A percentile compares a stretch with the other conserved stretches of the same genome.
Conservation (phyloP, 2,888 invertebrate species). For the Cryptocephalus primarius region DNA sequence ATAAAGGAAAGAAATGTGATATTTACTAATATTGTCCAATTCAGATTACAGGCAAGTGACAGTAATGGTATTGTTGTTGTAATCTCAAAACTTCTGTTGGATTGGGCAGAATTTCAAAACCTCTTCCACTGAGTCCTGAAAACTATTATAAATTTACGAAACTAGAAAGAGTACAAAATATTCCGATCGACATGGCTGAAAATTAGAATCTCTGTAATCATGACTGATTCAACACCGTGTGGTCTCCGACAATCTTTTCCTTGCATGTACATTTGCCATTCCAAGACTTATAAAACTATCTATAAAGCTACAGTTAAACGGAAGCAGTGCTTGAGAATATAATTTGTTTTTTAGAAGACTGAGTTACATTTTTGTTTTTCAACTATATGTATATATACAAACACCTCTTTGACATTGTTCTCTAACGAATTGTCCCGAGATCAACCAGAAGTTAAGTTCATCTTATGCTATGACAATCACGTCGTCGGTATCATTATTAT, state of each 20-base stretch:
- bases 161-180: neutral
- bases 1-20: no score
- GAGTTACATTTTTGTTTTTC: constrained; percentile 19
- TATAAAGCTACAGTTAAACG: constrained; percentile 20
- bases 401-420: neutral
- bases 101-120: no score
- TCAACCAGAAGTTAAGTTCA: constrained; percentile 10
- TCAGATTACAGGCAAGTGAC: no score
- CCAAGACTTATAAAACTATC: constrained; percentile 10
- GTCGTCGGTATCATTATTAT: neutral
- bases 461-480: constrained; percentile 8
- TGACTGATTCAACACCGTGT: constrained; percentile 4
- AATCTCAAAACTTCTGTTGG: no score
- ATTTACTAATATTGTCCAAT: neutral
- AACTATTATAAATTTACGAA: no score
- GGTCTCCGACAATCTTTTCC: no score
- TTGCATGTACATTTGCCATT: no score
- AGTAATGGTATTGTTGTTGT: no score
- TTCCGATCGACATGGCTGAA: constrained; percentile 8
- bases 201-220: no score
- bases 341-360: constrained; percentile 25
- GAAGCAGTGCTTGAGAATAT: constrained; percentile 23
- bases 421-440: constrained; percentile 13
- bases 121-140: no score
- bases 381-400: constrained; percentile 11